Base-by-base conservation (phyloP, 2,888 invertebrate genomes). In the Zaprionus obscuricornis region DNA sequence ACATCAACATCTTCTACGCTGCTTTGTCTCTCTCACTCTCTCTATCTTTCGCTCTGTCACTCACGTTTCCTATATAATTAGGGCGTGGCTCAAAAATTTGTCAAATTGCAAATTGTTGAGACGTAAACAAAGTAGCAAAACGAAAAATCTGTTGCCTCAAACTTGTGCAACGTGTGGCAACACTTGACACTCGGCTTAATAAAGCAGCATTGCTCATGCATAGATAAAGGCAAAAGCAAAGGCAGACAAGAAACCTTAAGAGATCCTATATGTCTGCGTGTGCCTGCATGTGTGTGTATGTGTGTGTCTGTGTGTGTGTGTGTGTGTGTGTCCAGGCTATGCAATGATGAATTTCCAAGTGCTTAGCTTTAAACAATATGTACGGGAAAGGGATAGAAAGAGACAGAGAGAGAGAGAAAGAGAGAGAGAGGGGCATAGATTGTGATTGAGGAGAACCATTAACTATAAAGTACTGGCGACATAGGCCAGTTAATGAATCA, bases 321-420 rank as follows among this genome's bases (percentile, higher is more conserved):
- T 11, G 7, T 46, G 50, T 55, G 26, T 49, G 43, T 29, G 43
- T 1, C 8, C 16, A 18, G 33, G 27, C 54, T 43, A 47, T 14
- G 17, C 18, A 29, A 27, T 68, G 68, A 65, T 59, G 57, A 40
- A 62, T 66, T 18, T 51, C 14, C 51, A 42, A 52, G 49, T 52
- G 55, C 51, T 52, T 56, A 31, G 55, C 29, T 52, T 49, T 34
- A 54, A 47, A 51, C 49, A 20, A 24, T 16, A 26, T 22, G 29
- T 29, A 37, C 52, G 51, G 40, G 51, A 49, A 67, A 34, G 22
- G 24, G 14, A 18, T 33, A 14, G 34, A n/a, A 10, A 3, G 27
- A 14, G n/a, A 50, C 18, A 10, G 42, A 13, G 24, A 16, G n/a
- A 2, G 6, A 13, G 43, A 33, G 22, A 37, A 24, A 17, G 10